Evolutionary conservation across 2,797 vertebrate species (phyloP).

Genomic region (Rachycentron canadum): DNA sequence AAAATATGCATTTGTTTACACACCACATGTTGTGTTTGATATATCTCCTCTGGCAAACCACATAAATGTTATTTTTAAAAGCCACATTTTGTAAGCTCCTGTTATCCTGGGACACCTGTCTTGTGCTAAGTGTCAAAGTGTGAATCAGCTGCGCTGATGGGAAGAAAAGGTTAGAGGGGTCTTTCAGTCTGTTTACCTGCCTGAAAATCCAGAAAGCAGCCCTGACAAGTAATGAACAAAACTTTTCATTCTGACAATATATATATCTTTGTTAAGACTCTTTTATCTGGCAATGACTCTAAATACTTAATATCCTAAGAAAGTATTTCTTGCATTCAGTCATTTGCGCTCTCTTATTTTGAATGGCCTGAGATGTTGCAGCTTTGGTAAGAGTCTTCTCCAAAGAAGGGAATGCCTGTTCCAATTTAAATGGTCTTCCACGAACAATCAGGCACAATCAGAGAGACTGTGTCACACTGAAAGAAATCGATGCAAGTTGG

Average conservation of each 20-base stretch:
- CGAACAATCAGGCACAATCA: constrained; percentile 64
- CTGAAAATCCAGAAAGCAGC: constrained; percentile 1
- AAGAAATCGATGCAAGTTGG: constrained; percentile 31
- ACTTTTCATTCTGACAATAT: not conserved
- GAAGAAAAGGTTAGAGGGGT: constrained; percentile 44
- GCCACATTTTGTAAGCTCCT: constrained; percentile 19
- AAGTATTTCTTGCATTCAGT: constrained; percentile 23
- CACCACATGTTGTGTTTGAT: constrained; percentile 23
- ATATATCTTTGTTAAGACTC: constrained; percentile 5
- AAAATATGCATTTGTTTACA: constrained; percentile 19
- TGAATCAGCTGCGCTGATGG: constrained; percentile 36
- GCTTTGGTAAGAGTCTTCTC: constrained; percentile 43
- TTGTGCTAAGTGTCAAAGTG: constrained; percentile 45
- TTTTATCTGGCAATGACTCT: constrained; percentile 4
- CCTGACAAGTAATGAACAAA: constrained; percentile 7
- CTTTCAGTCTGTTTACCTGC: constrained; percentile 45
- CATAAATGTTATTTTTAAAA: constrained; percentile 44
- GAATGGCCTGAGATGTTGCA: constrained; percentile 21
- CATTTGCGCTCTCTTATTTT: constrained; percentile 28
- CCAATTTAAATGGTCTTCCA: constrained; percentile 59
- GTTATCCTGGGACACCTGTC: constrained; percentile 39
- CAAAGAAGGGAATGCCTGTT: constrained; percentile 37
- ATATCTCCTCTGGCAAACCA: constrained; percentile 22
- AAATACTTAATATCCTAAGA: constrained; percentile 33
- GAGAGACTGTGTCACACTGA: constrained; percentile 49